Conservation (phyloP, 1,140 invertebrate genomes). For the Drosophila pseudoobscura region DNA sequence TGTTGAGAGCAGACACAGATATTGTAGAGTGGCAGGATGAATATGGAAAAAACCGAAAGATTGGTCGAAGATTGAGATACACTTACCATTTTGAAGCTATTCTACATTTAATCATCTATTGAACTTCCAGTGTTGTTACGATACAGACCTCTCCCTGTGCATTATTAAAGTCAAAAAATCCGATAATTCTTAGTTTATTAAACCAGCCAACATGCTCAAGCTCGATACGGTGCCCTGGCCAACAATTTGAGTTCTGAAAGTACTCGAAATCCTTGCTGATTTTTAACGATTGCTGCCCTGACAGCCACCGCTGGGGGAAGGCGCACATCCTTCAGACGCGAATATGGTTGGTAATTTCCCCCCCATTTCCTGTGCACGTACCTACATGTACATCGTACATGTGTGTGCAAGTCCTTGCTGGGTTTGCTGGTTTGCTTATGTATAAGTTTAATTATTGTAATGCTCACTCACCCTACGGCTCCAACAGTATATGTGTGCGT, state of each 20-base stretch:
- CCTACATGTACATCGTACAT: neutral
- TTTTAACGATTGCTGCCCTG: constrained; percentile 44
- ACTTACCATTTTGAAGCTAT: neutral
- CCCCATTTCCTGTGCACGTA: constrained; percentile 1
- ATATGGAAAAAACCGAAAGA: constrained; percentile 2
- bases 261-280: constrained; percentile 51
- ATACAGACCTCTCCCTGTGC: too few relatives aligned
- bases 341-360: constrained; percentile 58
- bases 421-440: constrained; percentile 13
- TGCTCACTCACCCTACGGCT: constrained; percentile 48
- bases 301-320: constrained; percentile 1
- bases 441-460: constrained; percentile 66
- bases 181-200: neutral
- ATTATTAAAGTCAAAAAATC: neutral
- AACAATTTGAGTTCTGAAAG: constrained; percentile 31
- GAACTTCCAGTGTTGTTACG: too few relatives aligned
- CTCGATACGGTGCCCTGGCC: constrained; percentile 6
- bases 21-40: neutral
- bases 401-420: neutral
- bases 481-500: neutral
- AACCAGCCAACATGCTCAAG: constrained; percentile 9
- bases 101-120: too few relatives aligned
- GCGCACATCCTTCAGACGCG: constrained; percentile 1
- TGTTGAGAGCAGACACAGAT: neutral
- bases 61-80: neutral